Conservation (phyloP, 2,888 invertebrate genomes). For the Cerastis rubricosa region DNA sequence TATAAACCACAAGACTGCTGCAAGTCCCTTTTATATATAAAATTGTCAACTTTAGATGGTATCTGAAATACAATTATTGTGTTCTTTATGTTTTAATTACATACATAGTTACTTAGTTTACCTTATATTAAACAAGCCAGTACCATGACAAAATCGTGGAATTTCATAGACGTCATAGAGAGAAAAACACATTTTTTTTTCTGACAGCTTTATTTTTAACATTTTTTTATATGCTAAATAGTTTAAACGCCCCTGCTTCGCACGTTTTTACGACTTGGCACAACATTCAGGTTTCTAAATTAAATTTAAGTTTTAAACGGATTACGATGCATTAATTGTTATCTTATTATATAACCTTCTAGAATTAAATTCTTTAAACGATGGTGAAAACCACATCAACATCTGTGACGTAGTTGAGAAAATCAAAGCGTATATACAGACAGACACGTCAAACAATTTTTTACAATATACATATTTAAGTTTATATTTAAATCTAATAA, state of each 20-base stretch:
- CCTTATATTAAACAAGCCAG: conserved; percentile 6
- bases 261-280: not conserved
- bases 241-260: not conserved
- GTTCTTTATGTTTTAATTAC: conserved; percentile 32
- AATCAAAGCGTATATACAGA: not conserved
- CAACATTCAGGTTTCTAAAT: not conserved
- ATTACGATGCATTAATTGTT: too few relatives aligned
- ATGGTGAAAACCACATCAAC: not conserved
- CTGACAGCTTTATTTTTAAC: not conserved
- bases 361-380: not conserved
- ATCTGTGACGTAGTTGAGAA: not conserved
- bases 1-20: not conserved
- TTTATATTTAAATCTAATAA: not conserved
- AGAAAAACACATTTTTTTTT: conserved; percentile 32
- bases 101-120: conserved; percentile 1
- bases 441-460: not conserved
- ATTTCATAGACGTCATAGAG: conserved; percentile 32
- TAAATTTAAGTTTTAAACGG: not conserved
- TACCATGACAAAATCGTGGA: conserved; percentile 31
- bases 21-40: conserved; percentile 45
- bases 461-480: not conserved
- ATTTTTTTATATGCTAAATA: not conserved
- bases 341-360: not conserved
- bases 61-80: conserved; percentile 53
- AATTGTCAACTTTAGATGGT: conserved; percentile 61